Base-by-base conservation (phyloP, 2,888 invertebrate species). In the Elmis aenea region DNA sequence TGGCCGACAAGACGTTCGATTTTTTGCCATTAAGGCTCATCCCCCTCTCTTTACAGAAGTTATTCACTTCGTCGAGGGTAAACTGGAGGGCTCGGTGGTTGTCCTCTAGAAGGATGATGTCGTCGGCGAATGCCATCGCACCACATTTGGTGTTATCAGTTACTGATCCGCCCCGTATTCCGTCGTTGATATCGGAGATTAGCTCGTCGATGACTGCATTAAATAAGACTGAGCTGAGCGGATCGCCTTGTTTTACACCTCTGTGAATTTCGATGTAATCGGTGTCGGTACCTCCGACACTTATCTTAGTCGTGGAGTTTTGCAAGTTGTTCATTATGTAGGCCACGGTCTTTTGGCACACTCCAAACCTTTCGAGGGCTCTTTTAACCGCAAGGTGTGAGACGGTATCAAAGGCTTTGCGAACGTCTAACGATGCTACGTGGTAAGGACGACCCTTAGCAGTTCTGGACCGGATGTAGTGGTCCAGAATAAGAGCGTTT, bases 391-490 rank as follows among this genome's bases (percentile, higher is more conserved):
- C 31, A 14, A 13, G 4, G 29, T 57, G 54, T 9, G 55, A 50
- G 4, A 52, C 43, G 1, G 54, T 61, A 42, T 68, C 68, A 43
- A 66, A 69, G 3, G 67, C 69, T 47, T 69, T 70, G 8, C 63
- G 55, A 16, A 69, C 60, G 46, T 70, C 69, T 13, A 70, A 47
- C 20, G 61, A 56, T 28, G 58, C 64, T 29, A 64, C 47, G 41
- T n/a, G n/a, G n/a, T n/a, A n/a, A n/a, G n/a, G n/a, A n/a, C n/a
- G n/a, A n/a, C n/a, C n/a, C n/a, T n/a, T n/a, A n/a, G n/a, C n/a
- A n/a, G n/a, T n/a, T n/a, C n/a, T n/a, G n/a, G n/a, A n/a, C n/a
- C n/a, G n/a, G n/a, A 18, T 18, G 20, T 6, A 6, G 8, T 8
- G 5, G 5, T 18, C 20, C 8, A 18, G 20, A 18, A 8, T 24